These are phyloP conservation scores for Bucco capensis DNA, from an alignment of 2,113 vertebrate species.

Conservation along the genomic window DNA sequence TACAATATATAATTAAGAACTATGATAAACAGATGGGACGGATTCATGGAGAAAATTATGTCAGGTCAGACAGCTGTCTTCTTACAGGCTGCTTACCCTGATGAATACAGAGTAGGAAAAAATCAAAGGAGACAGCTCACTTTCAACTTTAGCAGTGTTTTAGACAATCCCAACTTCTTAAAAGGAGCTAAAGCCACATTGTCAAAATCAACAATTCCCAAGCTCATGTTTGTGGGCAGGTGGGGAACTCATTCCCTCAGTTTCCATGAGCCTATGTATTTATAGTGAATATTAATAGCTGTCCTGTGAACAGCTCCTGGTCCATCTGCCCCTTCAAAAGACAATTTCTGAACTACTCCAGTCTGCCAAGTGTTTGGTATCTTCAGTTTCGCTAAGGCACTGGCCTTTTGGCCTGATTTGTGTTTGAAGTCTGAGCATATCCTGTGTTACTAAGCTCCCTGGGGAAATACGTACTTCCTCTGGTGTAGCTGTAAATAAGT, in stretches of 20 bases:
- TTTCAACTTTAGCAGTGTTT: neutral
- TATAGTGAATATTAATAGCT: neutral
- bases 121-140: neutral
- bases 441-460: neutral
- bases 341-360: neutral
- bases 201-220: neutral
- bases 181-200: neutral
- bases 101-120: neutral
- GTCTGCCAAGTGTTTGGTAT: neutral
- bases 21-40: neutral
- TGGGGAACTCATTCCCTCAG: neutral
- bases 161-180: neutral
- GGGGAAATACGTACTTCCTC: neutral
- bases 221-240: neutral
- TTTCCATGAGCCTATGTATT: neutral
- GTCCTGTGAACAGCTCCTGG: neutral
- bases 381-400: neutral
- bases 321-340: neutral
- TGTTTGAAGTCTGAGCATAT: neutral
- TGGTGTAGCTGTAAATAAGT: neutral
- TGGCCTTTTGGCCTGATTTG: neutral
- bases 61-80: neutral
- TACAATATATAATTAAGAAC: neutral
- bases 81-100: neutral
- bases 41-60: neutral